Base-by-base conservation (phyloP, 2,113 vertebrate genomes). In the Grallaria varia region DNA sequence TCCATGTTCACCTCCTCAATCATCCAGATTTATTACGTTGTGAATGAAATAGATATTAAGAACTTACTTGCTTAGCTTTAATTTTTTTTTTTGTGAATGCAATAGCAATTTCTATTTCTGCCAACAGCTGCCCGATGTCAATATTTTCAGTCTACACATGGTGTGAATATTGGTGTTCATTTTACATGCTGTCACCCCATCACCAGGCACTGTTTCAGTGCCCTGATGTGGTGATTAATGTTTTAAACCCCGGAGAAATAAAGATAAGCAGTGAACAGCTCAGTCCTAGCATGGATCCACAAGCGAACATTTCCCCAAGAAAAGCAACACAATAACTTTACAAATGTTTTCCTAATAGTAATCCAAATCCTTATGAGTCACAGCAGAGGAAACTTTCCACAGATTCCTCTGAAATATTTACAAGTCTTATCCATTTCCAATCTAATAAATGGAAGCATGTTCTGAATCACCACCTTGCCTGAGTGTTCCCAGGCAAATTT, bases 281-380 rank as follows among this genome's bases (percentile, higher is more conserved):
- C 37, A 78, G 45, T 30, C 50, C 55, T 63, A 83, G 60, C 31
- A 63, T 5, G 47, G 79, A 79, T 47, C 64, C 73, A 60, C 53
- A 80, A 73, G 64, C 28, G 75, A 91, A 47, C 1, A 2, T 74
- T 93, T 50, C 45, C 25, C 3, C 2, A 89, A 58, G 50, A 74
- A 85, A 94, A 82, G 69, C 35, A 45, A 78, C 47, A 89, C 58
- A 83, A 24, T 66, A 93, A 87, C 67, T 89, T 95, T 82, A 89
- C 73, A 76, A 84, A 89, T 55, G 42, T 91, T 93, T 95, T 81
- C 64, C 42, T 86, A 72, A 30, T 27, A 87, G 90, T 74, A 67
- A 90, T 44, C 45, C 71, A 84, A 91, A 77, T 47, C 52, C 27
- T 76, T 58, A 35, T 44, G 76, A 94, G 68, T 83, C 93, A 91